Evolutionary conservation across 2,113 vertebrate species (phyloP).

Genomic region (Murina feae): DNA sequence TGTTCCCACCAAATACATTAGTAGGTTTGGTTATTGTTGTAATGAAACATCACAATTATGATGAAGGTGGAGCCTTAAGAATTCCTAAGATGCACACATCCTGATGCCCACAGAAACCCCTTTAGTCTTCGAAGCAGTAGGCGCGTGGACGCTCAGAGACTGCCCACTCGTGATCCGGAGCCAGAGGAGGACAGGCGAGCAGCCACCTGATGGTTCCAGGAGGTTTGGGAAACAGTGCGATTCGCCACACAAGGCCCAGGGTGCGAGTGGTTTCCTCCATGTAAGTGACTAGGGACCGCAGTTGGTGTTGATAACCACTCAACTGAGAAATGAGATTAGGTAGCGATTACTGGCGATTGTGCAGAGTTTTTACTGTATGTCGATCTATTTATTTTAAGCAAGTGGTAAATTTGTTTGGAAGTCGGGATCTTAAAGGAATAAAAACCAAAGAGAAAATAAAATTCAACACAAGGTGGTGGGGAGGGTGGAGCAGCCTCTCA

Average conservation of each 20-base stretch:
- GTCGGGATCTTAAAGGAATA: neutral
- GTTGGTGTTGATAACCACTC: neutral
- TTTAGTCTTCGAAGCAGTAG: neutral
- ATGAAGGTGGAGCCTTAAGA: neutral
- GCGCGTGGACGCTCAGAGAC: neutral
- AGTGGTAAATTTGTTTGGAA: constrained; percentile 30
- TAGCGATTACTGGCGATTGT: constrained; percentile 31
- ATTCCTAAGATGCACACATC: fast-evolving
- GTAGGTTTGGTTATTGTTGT: neutral
- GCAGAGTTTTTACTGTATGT: neutral
- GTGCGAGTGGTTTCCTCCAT: neutral
- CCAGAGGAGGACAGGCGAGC: neutral
- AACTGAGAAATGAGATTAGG: constrained; percentile 50
- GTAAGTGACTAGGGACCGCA: neutral
- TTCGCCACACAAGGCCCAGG: neutral
- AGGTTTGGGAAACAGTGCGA: neutral
- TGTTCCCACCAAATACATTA: neutral
- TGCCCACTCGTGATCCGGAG: neutral
- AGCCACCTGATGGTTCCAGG: neutral
- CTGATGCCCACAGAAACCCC: neutral
- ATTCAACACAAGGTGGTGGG: neutral
- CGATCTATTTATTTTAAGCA: constrained; percentile 58
- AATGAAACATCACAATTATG: neutral
- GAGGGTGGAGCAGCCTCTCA: neutral
- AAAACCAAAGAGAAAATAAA: neutral